Percentiles rank a stretch among this genome's conserved stretches.
Conservation (phyloP, 1,140 invertebrate genomes). For the Calliphora vicina region DNA sequence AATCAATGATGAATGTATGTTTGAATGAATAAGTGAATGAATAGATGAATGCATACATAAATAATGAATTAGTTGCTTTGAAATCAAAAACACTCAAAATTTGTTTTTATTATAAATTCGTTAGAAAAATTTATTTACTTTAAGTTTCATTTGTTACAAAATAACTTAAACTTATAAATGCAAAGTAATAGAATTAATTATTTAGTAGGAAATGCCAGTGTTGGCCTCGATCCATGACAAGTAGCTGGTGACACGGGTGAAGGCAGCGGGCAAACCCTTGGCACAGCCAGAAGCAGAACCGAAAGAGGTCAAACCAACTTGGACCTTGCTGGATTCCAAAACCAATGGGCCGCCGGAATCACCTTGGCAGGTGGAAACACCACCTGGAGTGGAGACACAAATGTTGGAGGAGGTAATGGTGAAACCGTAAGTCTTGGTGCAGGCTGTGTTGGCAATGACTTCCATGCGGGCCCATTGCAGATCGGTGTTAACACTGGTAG, state of each 20-base stretch:
- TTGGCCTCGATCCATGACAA: slow-evolving; percentile 65
- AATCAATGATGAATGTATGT: too few relatives aligned
- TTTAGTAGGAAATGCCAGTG: slow-evolving; percentile 46
- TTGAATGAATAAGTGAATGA: too few relatives aligned
- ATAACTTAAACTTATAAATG: too few relatives aligned
- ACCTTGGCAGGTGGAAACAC: slow-evolving; percentile 61
- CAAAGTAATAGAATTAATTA: too few relatives aligned
- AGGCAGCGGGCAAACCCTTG: slow-evolving; percentile 64
- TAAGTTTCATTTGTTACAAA: too few relatives aligned
- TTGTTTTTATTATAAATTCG: too few relatives aligned
- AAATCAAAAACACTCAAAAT: too few relatives aligned
- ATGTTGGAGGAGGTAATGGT: slow-evolving; percentile 44
- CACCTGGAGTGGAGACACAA: slow-evolving; percentile 51
- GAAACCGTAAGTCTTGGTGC: slow-evolving; percentile 40
- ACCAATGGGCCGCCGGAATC: slow-evolving; percentile 68
- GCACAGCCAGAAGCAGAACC: slow-evolving; percentile 66
- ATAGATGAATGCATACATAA: too few relatives aligned
- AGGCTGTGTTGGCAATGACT: slow-evolving; percentile 44
- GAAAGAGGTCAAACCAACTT: slow-evolving; percentile 67
- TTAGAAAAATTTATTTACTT: too few relatives aligned
- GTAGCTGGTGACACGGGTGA: slow-evolving; percentile 66
- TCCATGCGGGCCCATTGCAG: slow-evolving; percentile 46
- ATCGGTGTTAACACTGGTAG: slow-evolving; percentile 39
- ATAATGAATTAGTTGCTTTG: too few relatives aligned
- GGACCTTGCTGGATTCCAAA: slow-evolving; percentile 53